These are phyloP conservation scores for Regulus satrapa DNA, from an alignment of 2,113 vertebrate species.

Conservation along the genomic window DNA sequence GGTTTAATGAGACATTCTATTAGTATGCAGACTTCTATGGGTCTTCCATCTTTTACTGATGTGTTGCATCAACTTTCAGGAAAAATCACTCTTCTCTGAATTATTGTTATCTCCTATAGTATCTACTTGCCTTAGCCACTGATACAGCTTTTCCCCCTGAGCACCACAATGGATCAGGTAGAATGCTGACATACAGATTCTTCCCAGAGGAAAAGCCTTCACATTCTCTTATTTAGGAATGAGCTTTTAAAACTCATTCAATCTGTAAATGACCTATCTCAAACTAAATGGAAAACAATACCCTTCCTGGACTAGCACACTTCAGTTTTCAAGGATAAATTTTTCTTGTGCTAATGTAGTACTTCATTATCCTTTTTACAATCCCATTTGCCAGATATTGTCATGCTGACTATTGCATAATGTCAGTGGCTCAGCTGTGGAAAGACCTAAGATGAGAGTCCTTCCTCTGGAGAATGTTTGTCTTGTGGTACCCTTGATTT, in stretches of 20 bases:
- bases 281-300: not conserved
- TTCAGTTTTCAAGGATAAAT: not conserved
- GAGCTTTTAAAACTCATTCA: not conserved
- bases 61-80: not conserved
- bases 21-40: not conserved
- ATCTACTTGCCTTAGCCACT: not conserved
- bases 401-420: not conserved
- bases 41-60: not conserved
- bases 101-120: not conserved
- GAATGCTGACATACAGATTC: not conserved
- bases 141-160: not conserved
- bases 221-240: not conserved
- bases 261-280: not conserved
- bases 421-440: not conserved
- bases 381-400: not conserved
- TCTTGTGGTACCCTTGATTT: not conserved
- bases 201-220: not conserved
- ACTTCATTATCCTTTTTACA: not conserved
- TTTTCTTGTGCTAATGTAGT: not conserved
- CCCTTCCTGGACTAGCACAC: not conserved
- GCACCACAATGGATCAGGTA: not conserved
- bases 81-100: not conserved
- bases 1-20: not conserved
- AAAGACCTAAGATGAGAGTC: not conserved
- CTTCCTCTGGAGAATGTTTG: not conserved